Evolutionary conservation across 1,140 invertebrate genomes (phyloP), one percentile per base, ranked within the genome.

Genomic region (Penaeus vannamei): DNA sequence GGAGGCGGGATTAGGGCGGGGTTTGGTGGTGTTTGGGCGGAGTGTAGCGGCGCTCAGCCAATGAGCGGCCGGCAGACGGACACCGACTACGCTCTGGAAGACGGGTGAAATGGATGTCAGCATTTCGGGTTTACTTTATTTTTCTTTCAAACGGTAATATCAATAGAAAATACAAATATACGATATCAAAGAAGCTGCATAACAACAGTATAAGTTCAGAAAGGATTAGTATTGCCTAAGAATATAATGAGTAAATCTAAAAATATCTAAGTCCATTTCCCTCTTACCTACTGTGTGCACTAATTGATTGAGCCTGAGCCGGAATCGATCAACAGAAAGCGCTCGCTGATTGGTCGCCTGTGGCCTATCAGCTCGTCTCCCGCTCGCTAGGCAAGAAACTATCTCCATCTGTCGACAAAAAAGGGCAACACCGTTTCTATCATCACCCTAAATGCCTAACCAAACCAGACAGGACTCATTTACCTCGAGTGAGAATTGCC

Each of bases 351-450:
- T 90, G 88, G 88, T 82, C 84, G 84, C 84, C 88, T 85, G 76
- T 86, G 62, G 88, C 88, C 88, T 90, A 90, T 90, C 88, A 90
- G 84, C 84, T 90, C 77, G 79, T 69, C 84, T 69, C 61, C 26
- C 84, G 61, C 88, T 85, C 84, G 64, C 60, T 22, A 46, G 84
- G 88, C 88, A 90, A 90, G 88, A 90, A 90, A 86, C 88, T 90
- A 90, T 90, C 88, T 90, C 88, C 88, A 90, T 90, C 88, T 90
- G 88, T 85, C 88, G 88, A 90, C 88, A 90, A 90, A 90, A 90
- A 90, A 90, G 84, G 84, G 88, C 84, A 90, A 90, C 88, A 90
- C 66, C 83, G 79, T 85, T 86, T 90, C 79, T 84, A 85, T 90
- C 88, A 90, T 90, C 88, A 77, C 88, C 88, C 88, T 90, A 90